phyloP scores from a whole-genome alignment of 2,888 invertebrate genomes.

The Pseudoips prasinana region DNA sequence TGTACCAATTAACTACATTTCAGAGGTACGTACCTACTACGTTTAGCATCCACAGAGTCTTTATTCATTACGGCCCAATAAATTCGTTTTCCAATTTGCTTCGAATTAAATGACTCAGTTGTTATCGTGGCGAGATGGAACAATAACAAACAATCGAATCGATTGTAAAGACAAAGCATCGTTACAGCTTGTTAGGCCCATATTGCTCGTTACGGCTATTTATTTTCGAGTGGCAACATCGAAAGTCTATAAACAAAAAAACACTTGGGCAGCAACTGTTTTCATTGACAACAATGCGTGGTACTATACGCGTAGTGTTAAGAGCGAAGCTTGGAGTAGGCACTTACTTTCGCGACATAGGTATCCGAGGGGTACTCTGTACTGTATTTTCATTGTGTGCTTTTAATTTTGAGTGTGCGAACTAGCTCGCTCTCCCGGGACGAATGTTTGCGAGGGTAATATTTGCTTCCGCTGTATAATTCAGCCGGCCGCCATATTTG shows the following conservation, averaged over 20 bases:
- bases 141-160: constrained; percentile 61
- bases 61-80: constrained; percentile 25
- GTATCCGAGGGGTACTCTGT: constrained; percentile 69
- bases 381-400: constrained; percentile 84
- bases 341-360: constrained; percentile 80
- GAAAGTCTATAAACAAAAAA: constrained; percentile 80
- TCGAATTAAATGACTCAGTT: constrained; percentile 39
- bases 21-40: too few relatives aligned
- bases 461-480: constrained; percentile 84
- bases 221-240: constrained; percentile 79
- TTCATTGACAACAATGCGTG: constrained; percentile 78
- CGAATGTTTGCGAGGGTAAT: constrained; percentile 83
- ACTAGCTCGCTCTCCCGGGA: constrained; percentile 82
- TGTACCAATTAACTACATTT: too few relatives aligned
- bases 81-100: constrained; percentile 32
- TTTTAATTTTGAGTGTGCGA: constrained; percentile 85
- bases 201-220: constrained; percentile 77
- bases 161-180: constrained; percentile 69
- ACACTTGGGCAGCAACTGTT: constrained; percentile 76
- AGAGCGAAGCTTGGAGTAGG: constrained; percentile 67
- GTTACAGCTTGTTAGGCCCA: constrained; percentile 72
- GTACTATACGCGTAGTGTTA: constrained; percentile 64
- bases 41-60: not conserved
- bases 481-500: constrained; percentile 84
- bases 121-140: constrained; percentile 45